Evolutionary conservation across 2,113 vertebrate genomes (phyloP).

Genomic region (Mobula birostris): DNA sequence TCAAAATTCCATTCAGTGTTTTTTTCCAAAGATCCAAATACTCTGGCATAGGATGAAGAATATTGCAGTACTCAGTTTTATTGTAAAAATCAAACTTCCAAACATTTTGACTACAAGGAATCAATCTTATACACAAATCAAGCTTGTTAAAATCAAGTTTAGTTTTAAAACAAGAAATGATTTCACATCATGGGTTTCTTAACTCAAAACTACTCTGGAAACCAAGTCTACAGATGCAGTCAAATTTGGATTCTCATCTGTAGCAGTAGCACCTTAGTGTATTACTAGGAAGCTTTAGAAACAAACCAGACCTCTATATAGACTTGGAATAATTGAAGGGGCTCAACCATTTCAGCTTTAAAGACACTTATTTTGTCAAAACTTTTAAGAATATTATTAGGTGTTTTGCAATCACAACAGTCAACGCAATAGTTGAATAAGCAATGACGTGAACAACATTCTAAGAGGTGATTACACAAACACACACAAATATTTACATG

Average conservation of each 20-base stretch:
- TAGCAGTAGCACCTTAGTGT: neutral
- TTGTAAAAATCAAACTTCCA: neutral
- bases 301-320: neutral
- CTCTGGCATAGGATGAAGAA: constrained; percentile 41
- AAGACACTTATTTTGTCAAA: neutral
- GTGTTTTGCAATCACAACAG: neutral
- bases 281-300: neutral
- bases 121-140: neutral
- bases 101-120: neutral
- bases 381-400: neutral
- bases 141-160: neutral
- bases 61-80: neutral
- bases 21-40: constrained; percentile 23
- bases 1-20: neutral
- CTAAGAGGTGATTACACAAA: neutral
- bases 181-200: neutral
- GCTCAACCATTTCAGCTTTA: neutral
- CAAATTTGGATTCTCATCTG: no score
- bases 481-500: neutral
- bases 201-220: neutral
- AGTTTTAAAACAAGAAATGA: neutral
- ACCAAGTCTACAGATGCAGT: neutral
- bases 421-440: neutral
- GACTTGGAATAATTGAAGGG: neutral
- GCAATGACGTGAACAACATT: neutral